Evolutionary conservation across 2,888 invertebrate species (phyloP), one percentile per base, ranked within the genome.

Genomic region (Amphipyra berbera): DNA sequence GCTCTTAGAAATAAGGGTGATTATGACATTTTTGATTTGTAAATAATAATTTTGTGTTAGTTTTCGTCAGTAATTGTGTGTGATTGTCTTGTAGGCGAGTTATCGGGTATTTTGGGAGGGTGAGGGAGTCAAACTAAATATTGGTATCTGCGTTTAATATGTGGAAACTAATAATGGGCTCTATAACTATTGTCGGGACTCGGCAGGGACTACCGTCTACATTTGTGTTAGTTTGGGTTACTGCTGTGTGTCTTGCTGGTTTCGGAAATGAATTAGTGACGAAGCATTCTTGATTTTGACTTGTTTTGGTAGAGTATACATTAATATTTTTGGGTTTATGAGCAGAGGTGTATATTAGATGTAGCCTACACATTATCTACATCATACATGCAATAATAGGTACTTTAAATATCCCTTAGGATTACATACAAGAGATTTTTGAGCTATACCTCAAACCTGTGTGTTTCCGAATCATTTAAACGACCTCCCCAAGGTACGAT

Each of bases 51-150:
- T 60, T 78, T 59, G 73, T 63, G 61, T 46, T 56, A 63, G 79
- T 77, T 70, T 72, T 67, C 56, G 64, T 59, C 55, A 53, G 78
- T 86, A 85, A 88, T 86, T 86, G 83, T 82, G 82, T 83, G 80
- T 88, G 88, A 89, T 88, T 83, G 88, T 83, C 81, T 84, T 83
- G 81, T 72, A 72, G 73, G 77, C 58, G 53, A 62, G 69, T 73
- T 79, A 79, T 76, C 70, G 73, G 63, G 68, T 68, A 66, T 60
- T 44, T 64, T 10, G 21, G n/a, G 47, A 71, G 81, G 75, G 67
- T 54, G 70, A 72, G 79, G 80, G 78, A 70, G 72, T 59, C 66
- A 68, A 84, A 78, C 74, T 79, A 84, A 85, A 86, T 83, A 86
- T 86, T 82, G 81, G 67, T 70, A 76, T 66, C 68, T 62, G 70